Evolutionary conservation across 1,140 invertebrate species (phyloP).

Genomic region (Ericerus pela): DNA sequence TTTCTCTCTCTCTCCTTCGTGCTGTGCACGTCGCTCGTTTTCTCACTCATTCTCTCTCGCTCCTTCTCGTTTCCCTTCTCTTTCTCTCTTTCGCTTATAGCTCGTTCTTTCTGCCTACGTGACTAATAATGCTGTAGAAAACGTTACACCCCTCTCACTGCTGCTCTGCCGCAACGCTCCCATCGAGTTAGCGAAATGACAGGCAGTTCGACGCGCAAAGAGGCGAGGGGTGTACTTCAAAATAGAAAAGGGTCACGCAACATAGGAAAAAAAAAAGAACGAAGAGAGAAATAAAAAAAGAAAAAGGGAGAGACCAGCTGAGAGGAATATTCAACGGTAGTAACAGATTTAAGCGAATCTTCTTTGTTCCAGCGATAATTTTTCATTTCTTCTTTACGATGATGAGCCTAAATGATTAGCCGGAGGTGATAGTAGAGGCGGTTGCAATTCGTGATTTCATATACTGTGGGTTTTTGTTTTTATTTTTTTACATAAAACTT

Average conservation of each 20-base stretch:
- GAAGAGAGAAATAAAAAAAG: not conserved
- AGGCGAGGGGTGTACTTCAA: not conserved
- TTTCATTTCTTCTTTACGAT: no score
- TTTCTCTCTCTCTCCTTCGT: no score
- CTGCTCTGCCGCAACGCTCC: not conserved
- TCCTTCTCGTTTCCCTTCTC: not conserved
- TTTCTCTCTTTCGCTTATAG: not conserved
- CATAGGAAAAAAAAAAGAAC: not conserved
- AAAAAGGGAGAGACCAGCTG: conserved; percentile 2
- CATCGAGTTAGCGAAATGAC: not conserved
- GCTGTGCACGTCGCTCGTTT: no score
- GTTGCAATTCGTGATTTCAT: no score
- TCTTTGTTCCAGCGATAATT: no score
- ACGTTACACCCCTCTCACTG: not conserved
- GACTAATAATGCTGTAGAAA: conserved; percentile 3
- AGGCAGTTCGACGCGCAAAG: no score
- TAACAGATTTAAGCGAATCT: conserved; percentile 1
- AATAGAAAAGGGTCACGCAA: not conserved
- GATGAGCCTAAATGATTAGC: no score
- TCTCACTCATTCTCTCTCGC: no score
- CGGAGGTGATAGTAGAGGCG: no score
- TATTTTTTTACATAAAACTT: no score
- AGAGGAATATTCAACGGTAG: conserved; percentile 1
- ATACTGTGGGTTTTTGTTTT: no score
- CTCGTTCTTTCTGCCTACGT: not conserved